Percentiles rank a stretch among this genome's conserved stretches.
Conservation (phyloP, 2,113 vertebrate genomes). For the Rhagologus leucostigma region DNA sequence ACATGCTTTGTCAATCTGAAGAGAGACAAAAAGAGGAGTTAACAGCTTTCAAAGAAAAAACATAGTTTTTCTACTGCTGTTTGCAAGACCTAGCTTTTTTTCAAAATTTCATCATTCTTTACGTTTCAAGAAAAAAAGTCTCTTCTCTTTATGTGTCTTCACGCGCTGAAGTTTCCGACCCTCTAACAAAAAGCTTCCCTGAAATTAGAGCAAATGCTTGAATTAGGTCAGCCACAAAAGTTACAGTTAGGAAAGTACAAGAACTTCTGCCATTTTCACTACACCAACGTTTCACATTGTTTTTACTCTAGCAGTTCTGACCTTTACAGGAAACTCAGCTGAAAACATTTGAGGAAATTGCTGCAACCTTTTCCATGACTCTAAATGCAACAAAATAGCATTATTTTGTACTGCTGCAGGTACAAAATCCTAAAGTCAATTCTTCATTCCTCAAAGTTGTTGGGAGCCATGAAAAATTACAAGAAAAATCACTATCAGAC, state of each 20-base stretch:
- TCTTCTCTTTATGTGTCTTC: background rate
- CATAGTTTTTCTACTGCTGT: background rate
- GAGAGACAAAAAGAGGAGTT: background rate
- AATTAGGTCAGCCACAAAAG: background rate
- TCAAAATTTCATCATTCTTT: background rate
- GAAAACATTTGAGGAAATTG: conserved; percentile 53
- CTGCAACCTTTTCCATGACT: background rate
- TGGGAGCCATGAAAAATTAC: conserved; percentile 41
- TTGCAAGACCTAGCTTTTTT: background rate
- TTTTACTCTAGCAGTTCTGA: conserved; percentile 13
- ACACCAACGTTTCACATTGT: background rate
- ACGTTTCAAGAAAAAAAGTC: background rate
- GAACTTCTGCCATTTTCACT: conserved; percentile 1
- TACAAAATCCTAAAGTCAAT: conserved; percentile 36
- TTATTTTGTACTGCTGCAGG: conserved; percentile 19
- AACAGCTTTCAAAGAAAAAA: background rate
- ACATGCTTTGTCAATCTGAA: background rate
- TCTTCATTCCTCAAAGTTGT: conserved; percentile 33
- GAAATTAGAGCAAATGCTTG: background rate
- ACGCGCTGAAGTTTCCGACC: background rate
- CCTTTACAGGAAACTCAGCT: conserved; percentile 26
- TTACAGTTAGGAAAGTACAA: background rate
- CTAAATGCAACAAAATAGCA: conserved; percentile 23
- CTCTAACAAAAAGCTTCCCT: background rate
- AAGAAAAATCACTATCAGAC: background rate